Percentiles rank a stretch among this genome's conserved stretches.
Evolutionary conservation across 2,888 invertebrate genomes (phyloP).

Genomic region (Acleris cristana): DNA sequence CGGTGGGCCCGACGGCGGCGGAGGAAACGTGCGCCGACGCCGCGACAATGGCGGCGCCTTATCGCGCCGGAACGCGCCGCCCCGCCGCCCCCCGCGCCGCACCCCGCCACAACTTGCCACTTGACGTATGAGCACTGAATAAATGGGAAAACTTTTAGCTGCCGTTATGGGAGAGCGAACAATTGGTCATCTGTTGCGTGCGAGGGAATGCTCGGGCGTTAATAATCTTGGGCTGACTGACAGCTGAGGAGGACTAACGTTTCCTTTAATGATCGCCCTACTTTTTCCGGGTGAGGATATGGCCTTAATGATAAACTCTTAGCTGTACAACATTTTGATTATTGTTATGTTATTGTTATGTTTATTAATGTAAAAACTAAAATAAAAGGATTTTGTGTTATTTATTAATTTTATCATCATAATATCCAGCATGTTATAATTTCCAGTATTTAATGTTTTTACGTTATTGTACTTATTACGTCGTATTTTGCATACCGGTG

Average conservation of each 20-base stretch:
- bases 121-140: conserved; percentile 81
- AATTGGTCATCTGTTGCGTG: conserved; percentile 79
- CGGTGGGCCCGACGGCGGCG: conserved; percentile 77
- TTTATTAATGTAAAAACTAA: no score
- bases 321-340: no score
- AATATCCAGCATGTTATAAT: no score
- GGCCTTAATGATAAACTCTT: conserved; percentile 2
- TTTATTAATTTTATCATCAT: no score
- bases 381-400: no score
- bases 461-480: no score
- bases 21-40: conserved; percentile 84
- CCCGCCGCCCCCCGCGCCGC: conserved; percentile 44
- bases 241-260: conserved; percentile 36
- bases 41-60: conserved; percentile 79
- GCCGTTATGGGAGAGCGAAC: conserved; percentile 76
- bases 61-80: conserved; percentile 80
- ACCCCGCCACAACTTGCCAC: conserved; percentile 47
- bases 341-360: no score
- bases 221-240: conserved; percentile 64
- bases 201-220: conserved; percentile 67
- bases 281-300: conserved; percentile 4
- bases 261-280: conserved; percentile 20
- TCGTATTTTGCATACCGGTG: no score
- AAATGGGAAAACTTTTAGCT: conserved; percentile 83
- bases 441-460: no score